Evolutionary conservation across 2,888 invertebrate species (phyloP).

Genomic region (Xylota segnis): DNA sequence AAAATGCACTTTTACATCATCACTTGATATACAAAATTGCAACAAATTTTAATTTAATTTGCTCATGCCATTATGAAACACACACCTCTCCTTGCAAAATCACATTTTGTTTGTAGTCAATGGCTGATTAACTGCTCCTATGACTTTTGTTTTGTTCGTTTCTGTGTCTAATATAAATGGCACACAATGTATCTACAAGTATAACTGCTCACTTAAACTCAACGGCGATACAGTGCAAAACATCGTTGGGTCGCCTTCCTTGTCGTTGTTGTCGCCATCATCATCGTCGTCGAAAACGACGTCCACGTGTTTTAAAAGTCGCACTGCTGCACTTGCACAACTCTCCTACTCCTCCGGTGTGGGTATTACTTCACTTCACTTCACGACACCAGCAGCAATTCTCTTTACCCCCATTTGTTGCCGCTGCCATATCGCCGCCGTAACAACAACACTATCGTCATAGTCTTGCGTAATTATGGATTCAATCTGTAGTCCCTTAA

Average conservation of each 20-base stretch:
- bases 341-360: slow-evolving; percentile 44
- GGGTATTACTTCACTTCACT: slow-evolving; percentile 39
- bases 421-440: neutral
- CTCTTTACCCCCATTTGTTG: neutral
- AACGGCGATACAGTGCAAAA: slow-evolving; percentile 44
- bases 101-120: neutral
- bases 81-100: neutral
- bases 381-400: neutral
- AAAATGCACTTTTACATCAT: slow-evolving; percentile 58
- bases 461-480: slow-evolving; percentile 64
- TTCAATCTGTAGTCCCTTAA: slow-evolving; percentile 66
- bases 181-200: slow-evolving; percentile 21
- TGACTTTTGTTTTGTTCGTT: slow-evolving; percentile 22
- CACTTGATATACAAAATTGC: slow-evolving; percentile 40
- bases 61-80: slow-evolving; percentile 51
- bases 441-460: slow-evolving; percentile 8
- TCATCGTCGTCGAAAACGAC: neutral
- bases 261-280: slow-evolving; percentile 12
- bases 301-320: slow-evolving; percentile 47
- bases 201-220: slow-evolving; percentile 37
- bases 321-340: slow-evolving; percentile 64
- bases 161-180: slow-evolving; percentile 15
- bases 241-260: slow-evolving; percentile 27
- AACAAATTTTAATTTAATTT: slow-evolving; percentile 44
- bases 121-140: slow-evolving; percentile 17